Evolutionary conservation across 2,888 invertebrate genomes (phyloP), one percentile per base, ranked within the genome.

Genomic region (Drosophila formosana): DNA sequence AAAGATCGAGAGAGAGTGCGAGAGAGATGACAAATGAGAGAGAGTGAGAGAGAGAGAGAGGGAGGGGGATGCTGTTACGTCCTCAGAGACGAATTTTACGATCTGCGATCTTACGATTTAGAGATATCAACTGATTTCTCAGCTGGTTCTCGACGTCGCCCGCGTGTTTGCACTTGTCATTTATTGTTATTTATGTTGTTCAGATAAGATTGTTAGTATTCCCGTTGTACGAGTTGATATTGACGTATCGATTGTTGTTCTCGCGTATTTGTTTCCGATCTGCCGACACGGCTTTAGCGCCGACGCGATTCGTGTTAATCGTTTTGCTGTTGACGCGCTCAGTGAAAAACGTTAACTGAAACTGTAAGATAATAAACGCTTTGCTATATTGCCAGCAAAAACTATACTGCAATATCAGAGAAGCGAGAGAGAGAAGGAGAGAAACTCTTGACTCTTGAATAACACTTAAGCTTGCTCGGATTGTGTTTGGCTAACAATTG

Each of bases 331-430:
- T 75, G 72, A 78, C 78, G 75, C 67, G 70, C 68, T 78, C 72
- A 52, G 53, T 66, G 65, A 69, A 69, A 78, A 73, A 57, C 82
- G 82, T 75, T 81, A 81, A 87, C 82, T 82, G 75, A 84, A 75
- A 78, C 75, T 72, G 70, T 71, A 63, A 79, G 82, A 80, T 82
- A 75, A 84, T 72, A 78, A 72, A 58, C 66, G 49, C 58, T 67
- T 52, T 32, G 49, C 73, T 84, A 78, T 83, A 82, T 80, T 55
- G 56, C 34, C 32, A 51, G 4, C 52, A 45, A 30, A 37, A 30
- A 26, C 47, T 52, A 66, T 53, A 72, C 28, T 41, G 46, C 45
- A 69, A 60, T 73, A 66, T 47, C 58, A 32, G 61, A 43, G 45
- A 51, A 26, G 47, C 25, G 26, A 53, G 60, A 23, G 26, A 23